A percentile compares a stretch with the other conserved stretches of the same genome.
These are phyloP conservation scores for Pterophyllum scalare DNA, from an alignment of 2,113 vertebrate species.

Conservation along the genomic window DNA sequence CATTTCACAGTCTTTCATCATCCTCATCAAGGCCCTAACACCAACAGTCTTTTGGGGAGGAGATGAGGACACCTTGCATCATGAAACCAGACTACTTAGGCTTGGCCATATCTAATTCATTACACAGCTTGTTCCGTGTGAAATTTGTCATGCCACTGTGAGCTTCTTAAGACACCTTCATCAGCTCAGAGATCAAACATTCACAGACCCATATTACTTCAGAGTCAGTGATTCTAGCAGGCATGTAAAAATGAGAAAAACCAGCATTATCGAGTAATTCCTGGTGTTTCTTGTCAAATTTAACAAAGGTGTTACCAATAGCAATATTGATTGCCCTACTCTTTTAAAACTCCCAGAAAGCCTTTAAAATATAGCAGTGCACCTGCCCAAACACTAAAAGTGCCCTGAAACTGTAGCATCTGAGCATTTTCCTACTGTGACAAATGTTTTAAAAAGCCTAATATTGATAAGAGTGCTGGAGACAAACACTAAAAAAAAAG, in stretches of 20 bases:
- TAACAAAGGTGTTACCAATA: not conserved
- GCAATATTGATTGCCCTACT: not conserved
- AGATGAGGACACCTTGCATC: slow-evolving; percentile 59
- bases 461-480: not conserved
- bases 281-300: not conserved
- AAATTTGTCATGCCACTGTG: slow-evolving; percentile 7
- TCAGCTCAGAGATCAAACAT: slow-evolving; percentile 24
- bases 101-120: slow-evolving; percentile 43
- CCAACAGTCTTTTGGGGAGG: slow-evolving; percentile 28
- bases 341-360: not conserved
- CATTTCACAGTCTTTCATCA: slow-evolving; percentile 75
- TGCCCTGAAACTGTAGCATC: not conserved
- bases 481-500: not conserved
- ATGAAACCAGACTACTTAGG: slow-evolving; percentile 43
- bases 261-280: not conserved
- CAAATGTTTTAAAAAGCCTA: too few species aligned
- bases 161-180: slow-evolving; percentile 23
- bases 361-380: not conserved
- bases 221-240: slow-evolving; percentile 1
- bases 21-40: slow-evolving; percentile 51
- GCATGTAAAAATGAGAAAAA: not conserved
- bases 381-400: not conserved
- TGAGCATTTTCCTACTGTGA: not conserved
- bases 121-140: slow-evolving; percentile 15
- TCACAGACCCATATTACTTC: slow-evolving; percentile 14